Evolutionary conservation across 2,113 vertebrate genomes (phyloP), one percentile per base, ranked within the genome.

Genomic region (Gnathonemus echidnorhynchus): DNA sequence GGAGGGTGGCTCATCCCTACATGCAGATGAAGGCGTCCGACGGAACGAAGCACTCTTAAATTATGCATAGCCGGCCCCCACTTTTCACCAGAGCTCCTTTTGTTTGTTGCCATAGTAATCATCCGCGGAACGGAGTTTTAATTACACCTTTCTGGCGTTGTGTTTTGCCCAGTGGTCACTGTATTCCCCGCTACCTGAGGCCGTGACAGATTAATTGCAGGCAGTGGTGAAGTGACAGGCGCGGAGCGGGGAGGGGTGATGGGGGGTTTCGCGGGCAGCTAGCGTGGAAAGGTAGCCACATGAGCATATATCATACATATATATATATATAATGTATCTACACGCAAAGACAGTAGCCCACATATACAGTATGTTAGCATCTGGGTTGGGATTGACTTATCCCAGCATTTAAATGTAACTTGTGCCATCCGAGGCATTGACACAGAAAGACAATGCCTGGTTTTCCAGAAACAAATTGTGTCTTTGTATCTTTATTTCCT

Each of bases 41-140:
- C 24, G 21, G 66, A 70, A 90, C 80, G n/a, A 39, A 31, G 31
- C 5, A 15, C 87, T 35, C 74, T 62, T 88, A 88, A 88, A 90
- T 90, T 88, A 90, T 90, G 80, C 87, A 88, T 88, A 31, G 70
- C 50, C 50, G 19, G 52, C 70, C 74, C 74, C 87, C 86, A 31
- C 86, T 89, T 90, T 90, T 90, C 88, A 90, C 83, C 90, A 88
- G 49, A 74, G 46, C 46, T 88, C 80, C 86, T 88, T 90, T 83
- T 90, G 90, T 90, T 90, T 90, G 90, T 90, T 90, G 90, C 90
- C 87, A 90, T 90, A 80, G 90, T 84, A 84, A 90, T 90, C 90
- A 88, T 90, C 66, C 80, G 35, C 74, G 49, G 70, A 90, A 42
- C 84, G 15, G 83, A 86, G 49, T 90, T 88, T 90, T 90, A 90